Conservation (phyloP, 2,888 invertebrate genomes). For the Taenaris catops region DNA sequence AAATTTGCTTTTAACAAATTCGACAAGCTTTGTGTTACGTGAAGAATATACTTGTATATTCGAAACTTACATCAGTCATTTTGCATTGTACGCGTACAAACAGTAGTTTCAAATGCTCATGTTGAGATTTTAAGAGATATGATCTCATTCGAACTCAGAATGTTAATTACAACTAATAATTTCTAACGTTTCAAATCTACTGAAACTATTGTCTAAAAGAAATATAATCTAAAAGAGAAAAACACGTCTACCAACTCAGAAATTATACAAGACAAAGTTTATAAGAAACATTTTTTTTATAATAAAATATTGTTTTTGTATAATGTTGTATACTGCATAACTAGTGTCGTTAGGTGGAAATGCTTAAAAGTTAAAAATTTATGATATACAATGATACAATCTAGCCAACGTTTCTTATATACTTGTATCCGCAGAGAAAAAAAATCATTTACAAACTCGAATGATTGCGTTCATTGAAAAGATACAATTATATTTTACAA, state of each 20-base stretch:
- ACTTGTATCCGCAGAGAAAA: constrained; percentile 51
- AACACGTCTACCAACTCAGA: constrained; percentile 53
- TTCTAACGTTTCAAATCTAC: constrained; percentile 28
- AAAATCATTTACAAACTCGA: constrained; percentile 67
- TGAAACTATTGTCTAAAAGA: constrained; percentile 41
- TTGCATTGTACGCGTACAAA: too few species aligned
- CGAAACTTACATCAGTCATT: constrained; percentile 6
- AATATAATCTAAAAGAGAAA: constrained; percentile 57
- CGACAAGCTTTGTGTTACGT: not conserved
- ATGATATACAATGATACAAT: not conserved
- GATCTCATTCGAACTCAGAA: too few species aligned
- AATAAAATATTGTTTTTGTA: too few species aligned
- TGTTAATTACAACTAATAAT: constrained; percentile 41
- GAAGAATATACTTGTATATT: not conserved
- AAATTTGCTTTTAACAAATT: constrained; percentile 3
- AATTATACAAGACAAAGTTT: constrained; percentile 39
- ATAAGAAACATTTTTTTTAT: constrained; percentile 33
- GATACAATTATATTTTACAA: constrained; percentile 64
- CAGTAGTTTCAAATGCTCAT: too few species aligned
- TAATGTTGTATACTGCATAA: not conserved
- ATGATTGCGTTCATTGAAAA: constrained; percentile 67
- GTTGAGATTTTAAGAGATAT: too few species aligned
- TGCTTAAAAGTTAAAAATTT: not conserved
- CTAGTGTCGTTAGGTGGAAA: not conserved
- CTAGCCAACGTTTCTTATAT: constrained; percentile 41